These are phyloP conservation scores for Hypselothyrea guttata DNA, from an alignment of 2,888 invertebrate species.

Conservation along the genomic window DNA sequence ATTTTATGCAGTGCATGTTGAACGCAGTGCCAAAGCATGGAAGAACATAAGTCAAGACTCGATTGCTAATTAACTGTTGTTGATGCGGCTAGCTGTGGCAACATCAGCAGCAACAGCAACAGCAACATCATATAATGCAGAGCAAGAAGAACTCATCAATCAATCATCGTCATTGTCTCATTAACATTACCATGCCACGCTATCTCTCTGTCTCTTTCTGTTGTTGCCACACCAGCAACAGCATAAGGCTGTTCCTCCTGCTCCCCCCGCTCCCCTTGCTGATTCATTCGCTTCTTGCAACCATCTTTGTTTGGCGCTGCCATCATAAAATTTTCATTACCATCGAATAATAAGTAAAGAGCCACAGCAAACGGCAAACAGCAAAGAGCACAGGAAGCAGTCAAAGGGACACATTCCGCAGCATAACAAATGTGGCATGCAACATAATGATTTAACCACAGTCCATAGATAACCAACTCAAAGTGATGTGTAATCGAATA, in stretches of 20 bases:
- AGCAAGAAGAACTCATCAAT: constrained; percentile 48
- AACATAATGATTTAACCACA: constrained; percentile 6
- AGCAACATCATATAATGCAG: constrained; percentile 16
- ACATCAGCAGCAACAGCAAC: constrained; percentile 3
- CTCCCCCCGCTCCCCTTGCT: background rate
- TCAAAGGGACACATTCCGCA: background rate
- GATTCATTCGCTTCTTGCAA: background rate
- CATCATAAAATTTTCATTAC: constrained; percentile 70
- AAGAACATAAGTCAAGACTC: constrained; percentile 21
- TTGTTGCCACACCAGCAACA: too few relatives aligned
- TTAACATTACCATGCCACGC: constrained; percentile 57
- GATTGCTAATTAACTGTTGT: constrained; percentile 40
- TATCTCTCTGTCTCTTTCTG: background rate
- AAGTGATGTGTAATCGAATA: too few relatives aligned
- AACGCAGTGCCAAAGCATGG: too few relatives aligned
- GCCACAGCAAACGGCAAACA: constrained; percentile 10
- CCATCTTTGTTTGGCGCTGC: constrained; percentile 24
- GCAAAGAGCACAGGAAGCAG: constrained; percentile 9
- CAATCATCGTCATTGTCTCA: constrained; percentile 65
- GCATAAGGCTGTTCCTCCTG: background rate
- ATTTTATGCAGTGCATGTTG: too few relatives aligned
- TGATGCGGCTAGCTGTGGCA: constrained; percentile 21
- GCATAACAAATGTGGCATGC: constrained; percentile 8
- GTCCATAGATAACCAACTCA: background rate
- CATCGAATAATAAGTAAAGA: constrained; percentile 60